Evolutionary conservation across 2,888 invertebrate genomes (phyloP), one percentile per base, ranked within the genome.

Genomic region (Agrotis ipsilon): DNA sequence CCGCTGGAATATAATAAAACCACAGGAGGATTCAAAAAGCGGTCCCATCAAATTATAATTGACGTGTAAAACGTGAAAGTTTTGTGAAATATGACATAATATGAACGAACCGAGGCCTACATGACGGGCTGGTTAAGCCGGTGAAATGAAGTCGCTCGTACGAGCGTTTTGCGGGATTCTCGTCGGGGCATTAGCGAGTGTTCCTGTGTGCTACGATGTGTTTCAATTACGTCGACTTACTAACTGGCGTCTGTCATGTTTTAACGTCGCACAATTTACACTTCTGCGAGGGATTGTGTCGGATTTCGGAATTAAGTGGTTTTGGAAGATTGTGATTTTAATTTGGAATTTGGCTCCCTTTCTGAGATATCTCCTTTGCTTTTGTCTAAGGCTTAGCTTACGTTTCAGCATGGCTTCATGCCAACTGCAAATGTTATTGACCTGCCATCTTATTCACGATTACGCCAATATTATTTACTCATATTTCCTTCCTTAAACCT

Each of bases 121-220:
- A 72, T 68, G 66, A 21, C 73, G 68, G 68, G 46, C 62, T 73
- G 72, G 76, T 60, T 82, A 84, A 82, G 83, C 76, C 76, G 85
- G 43, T 76, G 76, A 82, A 75, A 82, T 82, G 82, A 84, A 84
- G 82, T 84, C 71, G 78, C 66, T 79, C 67, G 70, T 65, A 82
- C 67, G 73, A 78, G 82, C 75, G 80, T 71, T 82, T 73, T 80
- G 67, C 61, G 80, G 85, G 83, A 79, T 73, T 82, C 85, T 78
- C 61, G 19, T 68, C 72, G 64, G 57, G 66, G 63, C 57, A 78
- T 82, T 82, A 78, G 62, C 59, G 72, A 60, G 67, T 72, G 61
- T 67, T 82, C 64, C 58, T 72, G 68, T 79, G 73, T 76, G 61
- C 67, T 82, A 79, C 58, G 79, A 78, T 79, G 73, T 76, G 85